phyloP scores from a whole-genome alignment of 2,888 invertebrate species.

The Drosophila ezoana region DNA sequence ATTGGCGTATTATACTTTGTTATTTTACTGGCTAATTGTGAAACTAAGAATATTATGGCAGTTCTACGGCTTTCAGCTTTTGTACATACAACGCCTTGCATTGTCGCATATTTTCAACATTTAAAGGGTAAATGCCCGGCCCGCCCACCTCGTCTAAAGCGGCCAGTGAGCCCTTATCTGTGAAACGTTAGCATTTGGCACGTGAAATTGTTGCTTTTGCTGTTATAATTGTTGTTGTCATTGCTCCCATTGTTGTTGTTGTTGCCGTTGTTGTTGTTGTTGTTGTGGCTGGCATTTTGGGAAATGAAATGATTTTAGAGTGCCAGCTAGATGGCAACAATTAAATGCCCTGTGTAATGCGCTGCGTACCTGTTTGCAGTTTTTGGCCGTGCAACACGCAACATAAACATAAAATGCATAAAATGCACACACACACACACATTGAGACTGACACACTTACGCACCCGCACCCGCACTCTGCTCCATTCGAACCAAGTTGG shows the following conservation, averaged over 20 bases:
- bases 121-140: slow-evolving; percentile 12
- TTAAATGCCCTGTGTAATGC: slow-evolving; percentile 74
- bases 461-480: slow-evolving; percentile 3
- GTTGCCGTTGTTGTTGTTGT: slow-evolving; percentile 16
- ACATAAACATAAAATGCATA: slow-evolving; percentile 66
- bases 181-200: slow-evolving; percentile 60
- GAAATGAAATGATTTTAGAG: slow-evolving; percentile 75
- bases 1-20: too few relatives aligned
- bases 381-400: slow-evolving; percentile 49
- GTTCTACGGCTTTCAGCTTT: slow-evolving; percentile 14
- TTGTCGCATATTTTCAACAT: slow-evolving; percentile 25
- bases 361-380: slow-evolving; percentile 70
- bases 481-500: slow-evolving; percentile 52
- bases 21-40: too few relatives aligned
- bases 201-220: slow-evolving; percentile 46
- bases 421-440: slow-evolving; percentile 40
- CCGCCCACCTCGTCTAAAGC: not conserved
- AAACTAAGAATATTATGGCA: not conserved
- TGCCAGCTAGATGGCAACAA: slow-evolving; percentile 67
- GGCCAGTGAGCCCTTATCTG: slow-evolving; percentile 56
- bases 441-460: not conserved
- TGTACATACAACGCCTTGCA: not conserved
- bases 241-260: not conserved
- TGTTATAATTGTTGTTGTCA: slow-evolving; percentile 10
- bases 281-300: slow-evolving; percentile 36